These are phyloP conservation scores for Agrypnia vestita DNA, from an alignment of 1,140 invertebrate species.

Conservation along the genomic window DNA sequence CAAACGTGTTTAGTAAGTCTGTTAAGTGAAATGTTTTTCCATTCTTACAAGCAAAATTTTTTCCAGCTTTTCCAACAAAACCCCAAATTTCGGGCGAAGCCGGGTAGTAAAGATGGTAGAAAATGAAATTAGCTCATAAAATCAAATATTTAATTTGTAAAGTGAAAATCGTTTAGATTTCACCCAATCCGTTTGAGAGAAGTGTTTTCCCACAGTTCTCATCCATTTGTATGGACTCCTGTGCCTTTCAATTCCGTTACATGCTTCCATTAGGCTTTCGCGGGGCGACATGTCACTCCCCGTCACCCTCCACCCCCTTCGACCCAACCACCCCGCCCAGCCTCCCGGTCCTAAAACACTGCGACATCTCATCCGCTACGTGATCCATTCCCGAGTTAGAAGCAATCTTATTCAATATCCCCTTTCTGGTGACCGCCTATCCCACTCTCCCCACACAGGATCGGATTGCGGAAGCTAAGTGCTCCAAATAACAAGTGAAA, in stretches of 20 bases:
- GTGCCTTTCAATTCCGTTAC: conserved; percentile 45
- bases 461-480: conserved; percentile 15
- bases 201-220: not conserved
- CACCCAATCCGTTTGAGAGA: not conserved
- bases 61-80: too few relatives aligned
- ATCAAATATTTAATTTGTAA: too few relatives aligned
- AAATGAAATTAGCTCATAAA: too few relatives aligned
- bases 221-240: conserved; percentile 23
- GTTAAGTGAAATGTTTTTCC: too few relatives aligned
- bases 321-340: conserved; percentile 5
- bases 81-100: too few relatives aligned
- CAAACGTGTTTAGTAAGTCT: too few relatives aligned
- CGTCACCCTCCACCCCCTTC: conserved; percentile 60
- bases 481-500: too few relatives aligned
- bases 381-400: conserved; percentile 76
- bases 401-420: conserved; percentile 75
- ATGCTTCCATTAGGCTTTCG: conserved; percentile 57
- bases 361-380: conserved; percentile 75
- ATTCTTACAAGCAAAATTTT: too few relatives aligned
- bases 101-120: too few relatives aligned
- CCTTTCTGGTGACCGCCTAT: conserved; percentile 61
- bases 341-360: conserved; percentile 70
- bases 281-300: conserved; percentile 55
- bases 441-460: conserved; percentile 5
- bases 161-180: too few relatives aligned